Conservation (phyloP, 2,888 invertebrate genomes). For the Calephelis perditalis region DNA sequence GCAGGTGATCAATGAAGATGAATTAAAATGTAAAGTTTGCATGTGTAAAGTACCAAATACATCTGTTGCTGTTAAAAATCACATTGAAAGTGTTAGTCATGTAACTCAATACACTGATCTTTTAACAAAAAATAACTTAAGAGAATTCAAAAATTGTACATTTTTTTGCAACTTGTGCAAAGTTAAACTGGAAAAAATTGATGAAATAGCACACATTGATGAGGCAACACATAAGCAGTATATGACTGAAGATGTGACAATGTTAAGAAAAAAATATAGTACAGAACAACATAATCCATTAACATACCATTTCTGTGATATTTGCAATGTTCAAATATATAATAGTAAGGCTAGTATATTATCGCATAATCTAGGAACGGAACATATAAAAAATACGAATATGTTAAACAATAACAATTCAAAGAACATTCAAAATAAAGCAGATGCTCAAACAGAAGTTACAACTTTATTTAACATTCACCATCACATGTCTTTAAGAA, state of each 20-base stretch:
- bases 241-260: background rate
- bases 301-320: conserved; percentile 13
- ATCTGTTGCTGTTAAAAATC: background rate
- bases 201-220: background rate
- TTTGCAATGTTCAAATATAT: conserved; percentile 17
- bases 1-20: background rate
- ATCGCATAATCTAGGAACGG: conserved; percentile 14
- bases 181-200: conserved; percentile 1
- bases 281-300: background rate
- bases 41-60: background rate
- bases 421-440: background rate
- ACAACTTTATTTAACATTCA: background rate
- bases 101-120: background rate
- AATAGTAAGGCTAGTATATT: conserved; percentile 15
- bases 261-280: background rate
- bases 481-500: background rate
- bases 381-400: conserved; percentile 10
- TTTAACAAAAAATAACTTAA: background rate
- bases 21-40: conserved; percentile 3
- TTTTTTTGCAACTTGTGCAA: conserved; percentile 18
- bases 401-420: background rate
- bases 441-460: background rate
- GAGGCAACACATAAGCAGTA: conserved; percentile 3
- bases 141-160: background rate
- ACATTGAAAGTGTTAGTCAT: background rate